Conservation (phyloP, 2,888 invertebrate genomes). For the Harpagoxenus sublaevis region DNA sequence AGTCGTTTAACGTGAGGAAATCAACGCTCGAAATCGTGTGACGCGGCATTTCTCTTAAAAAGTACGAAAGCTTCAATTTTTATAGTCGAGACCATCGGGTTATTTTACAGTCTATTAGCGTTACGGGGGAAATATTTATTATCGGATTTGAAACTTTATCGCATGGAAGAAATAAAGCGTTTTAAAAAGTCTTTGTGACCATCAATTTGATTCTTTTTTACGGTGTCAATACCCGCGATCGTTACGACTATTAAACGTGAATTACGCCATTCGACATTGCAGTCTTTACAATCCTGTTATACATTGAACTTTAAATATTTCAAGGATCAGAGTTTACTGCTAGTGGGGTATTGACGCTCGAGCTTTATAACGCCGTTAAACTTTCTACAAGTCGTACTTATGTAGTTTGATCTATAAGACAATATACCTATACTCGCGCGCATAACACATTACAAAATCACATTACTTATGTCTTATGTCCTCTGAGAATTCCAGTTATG, state of each 20-base stretch:
- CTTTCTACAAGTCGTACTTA: background rate
- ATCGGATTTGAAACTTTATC: background rate
- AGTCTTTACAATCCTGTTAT: conserved; percentile 4
- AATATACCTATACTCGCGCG: background rate
- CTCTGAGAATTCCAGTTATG: background rate
- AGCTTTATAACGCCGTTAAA: conserved; percentile 17
- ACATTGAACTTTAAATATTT: background rate
- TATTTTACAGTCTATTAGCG: background rate
- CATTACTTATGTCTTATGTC: background rate
- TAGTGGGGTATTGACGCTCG: background rate
- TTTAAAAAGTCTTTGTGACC: background rate
- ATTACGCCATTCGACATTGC: conserved; percentile 2
- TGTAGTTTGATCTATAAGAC: background rate
- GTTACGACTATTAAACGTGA: background rate
- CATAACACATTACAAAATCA: background rate
- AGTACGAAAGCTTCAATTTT: background rate
- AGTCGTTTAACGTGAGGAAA: background rate
- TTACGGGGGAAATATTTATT: background rate
- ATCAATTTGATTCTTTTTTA: background rate
- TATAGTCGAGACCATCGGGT: background rate
- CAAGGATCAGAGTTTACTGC: conserved; percentile 1
- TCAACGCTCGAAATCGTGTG: background rate
- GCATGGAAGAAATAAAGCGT: background rate
- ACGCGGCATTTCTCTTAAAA: background rate
- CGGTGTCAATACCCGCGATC: background rate